Conservation (phyloP, 2,888 invertebrate genomes). For the Entomobrya proxima region DNA sequence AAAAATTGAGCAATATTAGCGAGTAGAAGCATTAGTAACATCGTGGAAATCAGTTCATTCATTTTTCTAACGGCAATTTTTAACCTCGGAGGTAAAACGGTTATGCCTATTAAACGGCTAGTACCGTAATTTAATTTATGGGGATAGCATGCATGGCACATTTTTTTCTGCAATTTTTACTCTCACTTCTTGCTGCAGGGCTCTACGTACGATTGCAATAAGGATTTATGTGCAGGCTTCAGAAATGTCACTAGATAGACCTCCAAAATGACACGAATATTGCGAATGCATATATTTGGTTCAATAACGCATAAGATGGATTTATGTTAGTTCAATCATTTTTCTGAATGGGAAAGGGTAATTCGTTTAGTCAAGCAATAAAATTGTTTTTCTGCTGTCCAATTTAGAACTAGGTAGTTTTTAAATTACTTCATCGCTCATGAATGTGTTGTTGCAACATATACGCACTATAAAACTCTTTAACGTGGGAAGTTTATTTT, state of each 20-base stretch:
- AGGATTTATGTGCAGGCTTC: neutral
- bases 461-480: too few species aligned
- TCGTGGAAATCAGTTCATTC: conserved; percentile 60
- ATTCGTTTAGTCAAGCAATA: too few species aligned
- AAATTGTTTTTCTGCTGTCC: too few species aligned
- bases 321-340: too few species aligned
- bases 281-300: neutral
- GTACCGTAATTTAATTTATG: too few species aligned
- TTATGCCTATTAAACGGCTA: neutral
- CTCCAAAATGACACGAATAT: conserved; percentile 28
- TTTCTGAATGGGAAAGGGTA: too few species aligned
- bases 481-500: too few species aligned
- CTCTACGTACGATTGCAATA: neutral
- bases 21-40: conserved; percentile 8
- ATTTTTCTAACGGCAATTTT: conserved; percentile 32
- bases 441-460: too few species aligned
- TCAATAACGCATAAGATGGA: neutral
- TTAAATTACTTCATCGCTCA: too few species aligned
- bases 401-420: neutral
- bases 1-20: conserved; percentile 6
- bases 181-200: neutral
- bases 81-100: conserved; percentile 7
- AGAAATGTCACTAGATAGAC: neutral
- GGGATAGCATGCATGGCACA: neutral
- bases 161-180: neutral